Conservation (phyloP, 1,140 invertebrate species). For the Portunus trituberculatus region DNA sequence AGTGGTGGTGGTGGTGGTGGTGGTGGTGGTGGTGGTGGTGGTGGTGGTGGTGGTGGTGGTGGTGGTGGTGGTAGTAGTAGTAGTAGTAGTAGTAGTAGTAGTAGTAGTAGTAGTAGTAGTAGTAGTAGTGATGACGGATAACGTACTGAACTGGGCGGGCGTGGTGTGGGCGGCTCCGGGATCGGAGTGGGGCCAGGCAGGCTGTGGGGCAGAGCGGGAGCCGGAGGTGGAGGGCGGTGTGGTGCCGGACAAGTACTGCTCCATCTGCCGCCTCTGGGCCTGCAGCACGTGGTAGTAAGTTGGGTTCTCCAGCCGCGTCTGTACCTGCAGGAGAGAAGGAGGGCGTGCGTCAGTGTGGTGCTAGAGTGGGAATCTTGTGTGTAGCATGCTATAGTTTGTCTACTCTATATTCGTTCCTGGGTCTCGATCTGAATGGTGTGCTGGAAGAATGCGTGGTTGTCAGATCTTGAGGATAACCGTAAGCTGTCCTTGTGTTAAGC, state of each 20-base stretch:
- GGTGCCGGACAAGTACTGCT: slow-evolving; percentile 86
- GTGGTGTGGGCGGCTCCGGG: background rate
- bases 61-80: slow-evolving; percentile 38
- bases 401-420: too few species aligned
- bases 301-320: slow-evolving; percentile 92
- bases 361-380: too few species aligned
- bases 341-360: background rate
- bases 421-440: too few species aligned
- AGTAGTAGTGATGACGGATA: background rate
- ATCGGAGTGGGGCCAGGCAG: slow-evolving; percentile 69
- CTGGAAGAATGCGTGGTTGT: too few species aligned
- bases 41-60: slow-evolving; percentile 31
- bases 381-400: too few species aligned
- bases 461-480: too few species aligned
- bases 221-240: slow-evolving; percentile 48
- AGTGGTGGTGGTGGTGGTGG: background rate
- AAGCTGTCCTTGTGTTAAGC: too few species aligned
- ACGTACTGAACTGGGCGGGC: background rate
- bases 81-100: slow-evolving; percentile 35
- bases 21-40: background rate
- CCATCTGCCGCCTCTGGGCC: slow-evolving; percentile 93
- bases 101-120: background rate
- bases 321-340: slow-evolving; percentile 82
- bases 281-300: slow-evolving; percentile 95
- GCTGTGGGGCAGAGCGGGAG: background rate